Percentiles rank a stretch among this genome's conserved stretches.
Conservation (phyloP, 35 echinoderm and acorn worm genomes). For the Heliocidaris tuberculata region DNA sequence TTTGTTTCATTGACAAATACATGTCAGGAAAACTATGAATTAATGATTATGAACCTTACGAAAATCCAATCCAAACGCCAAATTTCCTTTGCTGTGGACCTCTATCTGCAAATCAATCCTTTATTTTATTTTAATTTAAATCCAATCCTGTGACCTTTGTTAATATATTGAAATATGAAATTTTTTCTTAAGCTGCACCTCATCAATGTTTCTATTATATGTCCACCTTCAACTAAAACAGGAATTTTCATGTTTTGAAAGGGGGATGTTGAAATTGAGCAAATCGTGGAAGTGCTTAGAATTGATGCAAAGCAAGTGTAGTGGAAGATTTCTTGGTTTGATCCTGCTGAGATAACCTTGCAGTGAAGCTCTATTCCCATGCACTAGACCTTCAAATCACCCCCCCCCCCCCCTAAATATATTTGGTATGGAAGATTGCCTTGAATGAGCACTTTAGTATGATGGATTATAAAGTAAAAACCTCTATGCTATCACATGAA, state of each 20-base stretch:
- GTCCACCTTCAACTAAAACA: background rate
- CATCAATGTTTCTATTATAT: background rate
- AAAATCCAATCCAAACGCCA: no score
- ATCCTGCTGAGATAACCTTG: slow-evolving; percentile 12
- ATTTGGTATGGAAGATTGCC: background rate
- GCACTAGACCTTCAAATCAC: background rate
- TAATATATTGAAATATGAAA: background rate
- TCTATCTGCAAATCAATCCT: background rate
- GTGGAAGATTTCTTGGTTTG: slow-evolving; percentile 26
- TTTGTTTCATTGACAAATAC: no score
- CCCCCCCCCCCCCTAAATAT: background rate
- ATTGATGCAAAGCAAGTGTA: background rate
- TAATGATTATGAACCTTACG: no score
- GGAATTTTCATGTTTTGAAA: background rate
- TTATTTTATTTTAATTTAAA: background rate
- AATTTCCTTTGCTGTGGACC: no score
- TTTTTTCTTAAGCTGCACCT: background rate
- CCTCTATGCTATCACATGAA: background rate
- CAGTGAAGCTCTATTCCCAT: background rate
- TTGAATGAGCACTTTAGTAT: background rate
- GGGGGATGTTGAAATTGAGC: background rate
- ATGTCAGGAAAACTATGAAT: no score
- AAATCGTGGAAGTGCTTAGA: background rate
- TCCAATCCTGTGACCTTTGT: background rate
- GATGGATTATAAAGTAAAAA: background rate